A percentile compares a stretch with the other conserved stretches of the same genome.
phyloP scores from a whole-genome alignment of 2,888 invertebrate genomes.

The Cerastis leucographa region DNA sequence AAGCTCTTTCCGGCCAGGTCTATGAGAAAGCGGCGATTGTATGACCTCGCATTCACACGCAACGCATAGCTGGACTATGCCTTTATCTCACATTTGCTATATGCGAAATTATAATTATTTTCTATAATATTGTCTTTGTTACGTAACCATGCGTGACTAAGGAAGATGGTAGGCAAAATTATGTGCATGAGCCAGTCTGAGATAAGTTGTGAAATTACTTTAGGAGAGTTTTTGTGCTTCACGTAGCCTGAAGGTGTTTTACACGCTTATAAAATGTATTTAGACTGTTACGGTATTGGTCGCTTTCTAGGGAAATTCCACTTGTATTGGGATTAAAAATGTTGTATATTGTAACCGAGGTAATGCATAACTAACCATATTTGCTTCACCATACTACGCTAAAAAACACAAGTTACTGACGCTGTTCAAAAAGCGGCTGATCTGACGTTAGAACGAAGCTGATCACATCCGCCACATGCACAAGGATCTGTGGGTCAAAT shows the following conservation, averaged over 20 bases:
- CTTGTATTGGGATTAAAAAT: too few relatives aligned
- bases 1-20: conserved; percentile 25
- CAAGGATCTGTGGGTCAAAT: too few relatives aligned
- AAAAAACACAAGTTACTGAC: too few relatives aligned
- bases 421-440: too few relatives aligned
- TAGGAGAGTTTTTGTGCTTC: neutral
- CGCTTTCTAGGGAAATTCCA: neutral
- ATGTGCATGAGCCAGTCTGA: conserved; percentile 17
- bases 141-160: conserved; percentile 53
- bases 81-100: conserved; percentile 57
- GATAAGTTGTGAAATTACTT: conserved; percentile 32
- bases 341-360: too few relatives aligned
- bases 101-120: conserved; percentile 63
- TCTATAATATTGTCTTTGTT: conserved; percentile 58
- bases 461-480: too few relatives aligned
- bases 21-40: conserved; percentile 60
- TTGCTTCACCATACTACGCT: too few relatives aligned
- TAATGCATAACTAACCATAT: too few relatives aligned
- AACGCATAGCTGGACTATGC: conserved; percentile 28
- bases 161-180: conserved; percentile 48
- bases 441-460: too few relatives aligned
- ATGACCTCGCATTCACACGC: conserved; percentile 62
- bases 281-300: neutral
- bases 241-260: neutral
- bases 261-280: too few relatives aligned